Evolutionary conservation across 1,140 invertebrate species (phyloP), one percentile per base, ranked within the genome.

Genomic region (Diploscapter pachys): DNA sequence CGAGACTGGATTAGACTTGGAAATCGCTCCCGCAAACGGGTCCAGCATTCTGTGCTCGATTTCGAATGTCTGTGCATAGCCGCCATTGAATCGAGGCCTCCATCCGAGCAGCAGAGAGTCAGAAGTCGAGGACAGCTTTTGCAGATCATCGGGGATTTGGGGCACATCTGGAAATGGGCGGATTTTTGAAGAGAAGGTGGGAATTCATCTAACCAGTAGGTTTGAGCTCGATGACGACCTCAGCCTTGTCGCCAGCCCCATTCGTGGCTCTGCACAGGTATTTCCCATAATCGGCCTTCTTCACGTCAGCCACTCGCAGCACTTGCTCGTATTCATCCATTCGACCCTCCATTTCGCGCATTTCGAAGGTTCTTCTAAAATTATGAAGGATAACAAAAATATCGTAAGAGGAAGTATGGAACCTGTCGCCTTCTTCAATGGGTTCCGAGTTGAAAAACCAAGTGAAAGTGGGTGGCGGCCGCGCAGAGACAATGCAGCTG

Each of bases 11-110:
- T 48, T 56, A 57, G 51, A 57, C 48, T 31, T 49, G 53, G 65
- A 55, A n/a, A 73, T 49, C 52, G 52, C 54, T 49, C 63, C 63
- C 48, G 63, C 53, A 31, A 66, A 73, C 9, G 72, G 72, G 52
- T 73, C 63, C 31, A 73, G 48, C 53, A 53, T 73, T 55, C 72
- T 71, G 11, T 63, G 49, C 50, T 76, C 75, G 31, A 76, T 6
- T 51, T 67, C 63, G 56, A 66, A 76, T 1, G 68, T 52, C 31
- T 76, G 75, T 49, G 65, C 54, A 11, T n/a, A 72, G 6, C 75
- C 75, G 13, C 75, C 75, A 67, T 76, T 71, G 63, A 76, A 76
- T 52, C 70, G 62, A 48, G 75, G 75, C 54, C 72, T 63, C 75
- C 75, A 76, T 49, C 68, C 69, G 0, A 76, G 8, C 13, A 72